These are phyloP conservation scores for Cheirogaleus medius DNA, from an alignment of 2,113 vertebrate genomes.

Conservation along the genomic window DNA sequence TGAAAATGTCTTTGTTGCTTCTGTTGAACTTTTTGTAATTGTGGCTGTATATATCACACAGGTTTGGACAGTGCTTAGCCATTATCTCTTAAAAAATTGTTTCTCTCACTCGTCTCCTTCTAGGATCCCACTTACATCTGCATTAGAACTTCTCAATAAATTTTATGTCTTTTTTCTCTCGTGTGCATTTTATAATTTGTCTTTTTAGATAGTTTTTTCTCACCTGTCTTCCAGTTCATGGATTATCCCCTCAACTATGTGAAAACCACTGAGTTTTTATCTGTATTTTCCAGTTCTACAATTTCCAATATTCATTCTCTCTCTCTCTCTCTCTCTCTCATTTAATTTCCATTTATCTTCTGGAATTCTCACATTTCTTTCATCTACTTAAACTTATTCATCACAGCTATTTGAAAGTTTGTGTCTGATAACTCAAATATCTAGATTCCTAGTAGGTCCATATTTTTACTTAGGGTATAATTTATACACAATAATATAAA, in stretches of 20 bases:
- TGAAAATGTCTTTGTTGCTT: background rate
- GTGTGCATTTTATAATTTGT: background rate
- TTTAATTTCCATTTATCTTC: background rate
- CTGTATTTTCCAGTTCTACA: background rate
- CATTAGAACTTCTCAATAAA: background rate
- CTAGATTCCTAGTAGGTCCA: background rate
- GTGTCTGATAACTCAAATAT: background rate
- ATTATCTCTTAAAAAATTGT: background rate
- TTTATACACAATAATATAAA: background rate
- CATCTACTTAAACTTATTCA: background rate
- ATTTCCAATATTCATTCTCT: background rate
- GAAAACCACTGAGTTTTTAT: background rate
- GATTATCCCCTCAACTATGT: background rate
- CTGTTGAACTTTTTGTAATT: background rate
- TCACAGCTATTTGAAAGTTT: background rate
- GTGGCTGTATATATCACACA: background rate
- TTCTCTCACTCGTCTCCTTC: background rate
- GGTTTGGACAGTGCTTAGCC: background rate
- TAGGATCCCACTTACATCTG: background rate
- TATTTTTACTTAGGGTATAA: background rate
- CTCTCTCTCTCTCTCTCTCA: background rate
- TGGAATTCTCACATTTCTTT: background rate
- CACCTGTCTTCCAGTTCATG: background rate
- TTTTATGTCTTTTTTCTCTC: background rate
- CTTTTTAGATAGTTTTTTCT: background rate